Evolutionary conservation across 2,888 invertebrate species (phyloP), one percentile per base, ranked within the genome.

Genomic region (Heliconius ismenius): DNA sequence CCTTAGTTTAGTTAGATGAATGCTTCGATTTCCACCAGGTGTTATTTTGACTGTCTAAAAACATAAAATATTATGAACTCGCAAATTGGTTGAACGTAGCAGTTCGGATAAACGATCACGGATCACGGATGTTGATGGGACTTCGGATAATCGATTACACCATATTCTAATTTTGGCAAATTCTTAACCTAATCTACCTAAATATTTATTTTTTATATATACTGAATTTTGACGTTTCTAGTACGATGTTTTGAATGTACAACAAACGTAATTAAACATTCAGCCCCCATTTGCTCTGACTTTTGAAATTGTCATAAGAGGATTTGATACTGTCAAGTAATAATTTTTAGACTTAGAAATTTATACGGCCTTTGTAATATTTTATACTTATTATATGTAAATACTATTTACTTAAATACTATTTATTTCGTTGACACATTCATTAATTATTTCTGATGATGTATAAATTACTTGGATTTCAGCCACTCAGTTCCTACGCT

Each of bases 191-290:
- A 49, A n/a, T n/a, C n/a, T n/a, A n/a, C n/a, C n/a, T 43, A 49
- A 0, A 7, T 21, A 15, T 49, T 49, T 49, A 15, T 49, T 7
- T 49, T 54, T 54, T 39, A n/a, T 65, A 32, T 32, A 32, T 39
- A 65, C 18, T 0, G 18, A 24, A 65, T 36, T 65, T 26, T 4
- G 3, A 24, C n/a, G 21, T 49, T 26, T 26, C 43, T 43, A 43
- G 18, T 49, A 68, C 26, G 36, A 54, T 24, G 87, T 88, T 87
- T 86, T 82, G 87, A 85, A 87, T 89, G 89, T 90, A 88, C 85
- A 90, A 91, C 91, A 91, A 91, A 90, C 88, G 90, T 90, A 91
- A 91, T 91, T 89, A 90, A 90, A 87, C 88, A 88, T 87, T 88
- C 84, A 86, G 85, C 88, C 87, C 87, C 84, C 86, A 87, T 89